Conservation (phyloP, 2,888 invertebrate genomes). For the Marasmarcha lunaedactyla region DNA sequence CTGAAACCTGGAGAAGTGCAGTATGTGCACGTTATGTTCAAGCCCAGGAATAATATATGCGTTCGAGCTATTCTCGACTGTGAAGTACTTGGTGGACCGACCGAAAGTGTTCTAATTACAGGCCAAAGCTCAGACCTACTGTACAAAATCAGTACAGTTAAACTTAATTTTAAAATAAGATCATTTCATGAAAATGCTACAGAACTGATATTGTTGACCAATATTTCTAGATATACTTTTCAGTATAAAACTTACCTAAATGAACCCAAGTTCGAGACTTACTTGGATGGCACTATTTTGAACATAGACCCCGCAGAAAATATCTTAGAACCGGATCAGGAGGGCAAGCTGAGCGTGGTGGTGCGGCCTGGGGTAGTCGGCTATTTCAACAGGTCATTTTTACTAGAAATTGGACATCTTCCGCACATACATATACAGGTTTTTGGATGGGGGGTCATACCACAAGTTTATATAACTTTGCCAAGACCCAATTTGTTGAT, state of each 20-base stretch:
- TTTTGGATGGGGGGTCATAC: slow-evolving; percentile 68
- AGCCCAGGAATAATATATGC: slow-evolving; percentile 45
- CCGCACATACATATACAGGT: slow-evolving; percentile 64
- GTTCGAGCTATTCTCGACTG: slow-evolving; percentile 59
- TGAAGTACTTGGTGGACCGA: slow-evolving; percentile 68
- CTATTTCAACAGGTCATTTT: slow-evolving; percentile 53
- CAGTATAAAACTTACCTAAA: slow-evolving; percentile 47
- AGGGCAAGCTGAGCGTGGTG: slow-evolving; percentile 44
- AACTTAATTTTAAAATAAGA: slow-evolving; percentile 52
- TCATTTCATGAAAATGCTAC: slow-evolving; percentile 48
- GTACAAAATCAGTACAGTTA: slow-evolving; percentile 53
- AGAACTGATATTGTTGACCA: slow-evolving; percentile 47
- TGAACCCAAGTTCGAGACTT: slow-evolving; percentile 34
- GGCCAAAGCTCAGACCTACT: slow-evolving; percentile 64
- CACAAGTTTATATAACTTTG: slow-evolving; percentile 68
- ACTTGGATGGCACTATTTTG: slow-evolving; percentile 50
- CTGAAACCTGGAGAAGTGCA: slow-evolving; percentile 63
- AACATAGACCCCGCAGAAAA: slow-evolving; percentile 51
- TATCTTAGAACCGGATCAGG: slow-evolving; percentile 42
- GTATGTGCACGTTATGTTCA: slow-evolving; percentile 56
- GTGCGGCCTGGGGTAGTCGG: slow-evolving; percentile 69
- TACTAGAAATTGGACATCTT: slow-evolving; percentile 66
- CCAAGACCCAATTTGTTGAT: slow-evolving; percentile 44
- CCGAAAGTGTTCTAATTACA: slow-evolving; percentile 54
- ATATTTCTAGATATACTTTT: slow-evolving; percentile 57